Base-by-base conservation (phyloP, 1,140 invertebrate species). In the Lasioglossum baleicum region DNA sequence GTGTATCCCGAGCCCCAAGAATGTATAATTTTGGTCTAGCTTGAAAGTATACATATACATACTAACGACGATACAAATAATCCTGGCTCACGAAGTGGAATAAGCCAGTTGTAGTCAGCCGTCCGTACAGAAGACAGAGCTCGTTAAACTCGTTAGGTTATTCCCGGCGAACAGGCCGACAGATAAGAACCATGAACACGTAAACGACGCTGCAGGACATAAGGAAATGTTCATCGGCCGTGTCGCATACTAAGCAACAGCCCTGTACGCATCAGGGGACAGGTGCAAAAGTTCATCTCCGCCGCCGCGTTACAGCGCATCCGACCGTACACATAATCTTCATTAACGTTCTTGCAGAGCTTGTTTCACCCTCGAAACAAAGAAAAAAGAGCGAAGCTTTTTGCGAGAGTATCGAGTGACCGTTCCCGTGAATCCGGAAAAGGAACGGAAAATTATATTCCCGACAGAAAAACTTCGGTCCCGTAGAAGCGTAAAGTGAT, bases 261-360 rank as follows among this genome's bases (percentile, higher is more conserved):
- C 1, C 35, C 35, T 35, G 35, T 35, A 35, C 5, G 35, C 5
- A 35, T 35, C 35, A 35, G 35, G 35, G 11, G 17, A 15, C 44
- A 56, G 69, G 44, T 60, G 63, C 22, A 40, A 31, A 64, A 60
- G 44, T 67, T 56, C 51, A n/a, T 51, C 15, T 20, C 22, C 22
- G 65, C n/a, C 8, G 7, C 6, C 13, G n/a, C 17, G 51, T 51
- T 40, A 51, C 15, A 61, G 15, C 53, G 26, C 51, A 26, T 60
- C 51, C 51, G 7, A 20, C 7, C 35, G 74, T 65, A 77, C 44
- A 70, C 35, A 69, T 44, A 80, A 82, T 82, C 56, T 82, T 82
- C 81, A 73, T 82, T 82, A 82, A 82, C 68, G 77, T 58, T 35
- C 26, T 65, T 72, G 48, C 35, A 22, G 26, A 44, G 66, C 42